Percentiles rank a stretch among this genome's conserved stretches.
These are phyloP conservation scores for Taxidea taxus DNA, from an alignment of 2,113 vertebrate genomes.

Conservation along the genomic window DNA sequence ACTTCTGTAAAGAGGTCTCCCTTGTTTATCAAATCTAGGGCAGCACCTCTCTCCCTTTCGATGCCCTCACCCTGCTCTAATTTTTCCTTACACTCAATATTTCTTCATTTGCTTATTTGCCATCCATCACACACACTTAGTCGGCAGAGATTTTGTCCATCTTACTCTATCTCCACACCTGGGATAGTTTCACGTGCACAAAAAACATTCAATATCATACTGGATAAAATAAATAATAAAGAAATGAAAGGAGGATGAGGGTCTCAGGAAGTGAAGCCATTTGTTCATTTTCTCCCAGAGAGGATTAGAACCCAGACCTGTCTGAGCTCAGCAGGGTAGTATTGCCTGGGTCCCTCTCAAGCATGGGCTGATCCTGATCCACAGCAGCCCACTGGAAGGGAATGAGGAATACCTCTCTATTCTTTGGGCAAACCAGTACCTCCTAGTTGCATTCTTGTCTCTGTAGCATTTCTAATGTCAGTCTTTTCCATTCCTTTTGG, in stretches of 20 bases:
- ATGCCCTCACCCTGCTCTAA: too few relatives aligned
- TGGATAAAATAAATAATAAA: neutral
- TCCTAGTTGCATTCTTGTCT: neutral
- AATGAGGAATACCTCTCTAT: neutral
- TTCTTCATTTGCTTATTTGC: neutral
- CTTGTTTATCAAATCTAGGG: too few relatives aligned
- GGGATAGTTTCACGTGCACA: neutral
- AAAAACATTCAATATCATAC: neutral
- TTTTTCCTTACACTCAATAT: neutral
- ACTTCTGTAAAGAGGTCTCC: neutral
- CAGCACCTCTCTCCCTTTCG: too few relatives aligned
- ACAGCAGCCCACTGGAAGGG: neutral
- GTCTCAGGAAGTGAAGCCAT: neutral
- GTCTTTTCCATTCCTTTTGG: neutral
- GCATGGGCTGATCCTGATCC: rapidly evolving
- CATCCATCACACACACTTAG: neutral
- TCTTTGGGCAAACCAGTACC: neutral
- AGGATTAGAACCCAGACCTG: neutral
- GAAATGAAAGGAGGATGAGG: neutral
- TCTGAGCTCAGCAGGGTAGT: neutral
- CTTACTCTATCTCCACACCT: neutral
- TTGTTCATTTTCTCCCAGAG: neutral
- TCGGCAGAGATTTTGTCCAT: neutral
- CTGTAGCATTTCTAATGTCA: neutral
- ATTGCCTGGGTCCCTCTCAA: rapidly evolving